A percentile compares a stretch with the other conserved stretches of the same genome.
These are phyloP conservation scores for Nycticebus coucang DNA, from an alignment of 2,113 vertebrate genomes.

Conservation along the genomic window DNA sequence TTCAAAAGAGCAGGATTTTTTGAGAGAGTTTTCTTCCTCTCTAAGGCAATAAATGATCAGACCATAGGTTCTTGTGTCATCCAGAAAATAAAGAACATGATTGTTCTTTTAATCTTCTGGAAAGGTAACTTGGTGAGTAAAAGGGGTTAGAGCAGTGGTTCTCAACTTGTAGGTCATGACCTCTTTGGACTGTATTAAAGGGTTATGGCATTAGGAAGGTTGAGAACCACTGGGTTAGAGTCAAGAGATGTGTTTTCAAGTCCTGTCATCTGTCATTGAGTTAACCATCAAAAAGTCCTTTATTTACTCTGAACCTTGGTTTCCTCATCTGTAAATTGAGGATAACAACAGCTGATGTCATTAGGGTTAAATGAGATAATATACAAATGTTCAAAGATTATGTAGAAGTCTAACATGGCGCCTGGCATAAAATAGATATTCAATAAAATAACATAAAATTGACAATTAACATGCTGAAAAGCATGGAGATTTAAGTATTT, in stretches of 20 bases:
- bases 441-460: neutral
- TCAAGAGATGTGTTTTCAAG: neutral
- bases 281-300: neutral
- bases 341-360: neutral
- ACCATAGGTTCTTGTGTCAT: neutral
- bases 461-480: neutral
- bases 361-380: neutral
- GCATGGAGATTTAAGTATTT: neutral
- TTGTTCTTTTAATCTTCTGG: neutral
- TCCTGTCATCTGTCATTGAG: neutral
- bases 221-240: neutral
- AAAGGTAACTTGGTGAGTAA: neutral
- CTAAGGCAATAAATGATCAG: neutral
- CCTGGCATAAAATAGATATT: neutral
- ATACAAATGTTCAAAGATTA: neutral
- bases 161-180: too few species aligned
- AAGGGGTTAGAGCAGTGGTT: neutral
- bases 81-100: constrained; percentile 14
- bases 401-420: neutral
- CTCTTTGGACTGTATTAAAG: too few species aligned
- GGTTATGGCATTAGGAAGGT: too few species aligned
- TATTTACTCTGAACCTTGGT: neutral
- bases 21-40: neutral
- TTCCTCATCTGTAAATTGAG: neutral
- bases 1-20: neutral